A percentile compares a stretch with the other conserved stretches of the same genome.
Evolutionary conservation across 2,888 invertebrate species (phyloP).

Genomic region (Villa cingulata): DNA sequence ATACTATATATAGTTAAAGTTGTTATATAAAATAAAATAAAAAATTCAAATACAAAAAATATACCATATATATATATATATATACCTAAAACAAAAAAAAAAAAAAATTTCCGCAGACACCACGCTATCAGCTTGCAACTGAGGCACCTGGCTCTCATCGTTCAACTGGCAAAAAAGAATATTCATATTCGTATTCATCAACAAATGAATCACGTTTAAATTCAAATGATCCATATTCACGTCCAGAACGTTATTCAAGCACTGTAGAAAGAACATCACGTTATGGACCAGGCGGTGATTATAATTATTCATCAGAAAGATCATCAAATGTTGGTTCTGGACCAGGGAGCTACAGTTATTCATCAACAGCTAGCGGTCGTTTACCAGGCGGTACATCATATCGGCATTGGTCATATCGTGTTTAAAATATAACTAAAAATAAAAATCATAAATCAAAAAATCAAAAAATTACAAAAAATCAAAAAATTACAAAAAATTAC

Average conservation of each 20-base stretch:
- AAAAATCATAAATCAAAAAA: background rate
- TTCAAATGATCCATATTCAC: slow-evolving; percentile 42
- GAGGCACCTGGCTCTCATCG: slow-evolving; percentile 52
- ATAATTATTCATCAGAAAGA: slow-evolving; percentile 63
- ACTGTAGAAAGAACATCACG: slow-evolving; percentile 55
- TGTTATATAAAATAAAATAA: background rate
- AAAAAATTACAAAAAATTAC: no score
- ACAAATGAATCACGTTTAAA: slow-evolving; percentile 41
- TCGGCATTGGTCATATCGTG: slow-evolving; percentile 77
- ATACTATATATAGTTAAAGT: no score
- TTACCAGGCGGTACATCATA: slow-evolving; percentile 71
- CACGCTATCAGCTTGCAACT: slow-evolving; percentile 75
- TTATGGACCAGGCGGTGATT: slow-evolving; percentile 56
- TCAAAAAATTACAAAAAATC: no score
- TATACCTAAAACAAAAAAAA: background rate
- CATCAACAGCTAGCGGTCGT: slow-evolving; percentile 62
- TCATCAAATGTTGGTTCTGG: slow-evolving; percentile 55
- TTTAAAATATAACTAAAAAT: slow-evolving; percentile 39
- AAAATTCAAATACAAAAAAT: background rate
- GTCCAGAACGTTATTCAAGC: slow-evolving; percentile 54
- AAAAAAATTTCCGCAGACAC: slow-evolving; percentile 53
- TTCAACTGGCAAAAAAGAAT: slow-evolving; percentile 64
- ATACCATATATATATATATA: background rate
- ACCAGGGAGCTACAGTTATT: slow-evolving; percentile 75
- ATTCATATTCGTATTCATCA: slow-evolving; percentile 70